Conservation (phyloP, 1,140 invertebrate species). For the Drosophila suzukii region DNA sequence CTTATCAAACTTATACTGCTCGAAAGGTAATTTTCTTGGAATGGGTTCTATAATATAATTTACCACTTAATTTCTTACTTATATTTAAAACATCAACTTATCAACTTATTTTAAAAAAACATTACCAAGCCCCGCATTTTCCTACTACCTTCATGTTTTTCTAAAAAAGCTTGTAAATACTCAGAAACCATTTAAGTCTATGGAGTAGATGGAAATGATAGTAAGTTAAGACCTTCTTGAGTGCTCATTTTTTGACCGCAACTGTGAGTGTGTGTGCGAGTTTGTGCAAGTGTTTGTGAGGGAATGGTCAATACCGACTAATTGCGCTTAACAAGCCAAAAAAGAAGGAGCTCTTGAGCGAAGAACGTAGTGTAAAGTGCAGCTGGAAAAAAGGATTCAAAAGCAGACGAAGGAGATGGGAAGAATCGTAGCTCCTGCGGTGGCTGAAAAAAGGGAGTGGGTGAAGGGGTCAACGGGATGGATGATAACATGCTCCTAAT, state of each 20-base stretch:
- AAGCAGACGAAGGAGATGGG: conserved; percentile 16
- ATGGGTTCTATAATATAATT: too few species aligned
- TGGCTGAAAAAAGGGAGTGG: neutral
- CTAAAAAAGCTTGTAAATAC: too few species aligned
- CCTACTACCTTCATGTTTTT: too few species aligned
- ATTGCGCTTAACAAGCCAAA: conserved; percentile 72
- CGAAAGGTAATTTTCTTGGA: too few species aligned
- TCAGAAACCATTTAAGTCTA: neutral
- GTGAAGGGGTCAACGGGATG: neutral
- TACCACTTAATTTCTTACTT: too few species aligned
- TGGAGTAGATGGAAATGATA: too few species aligned
- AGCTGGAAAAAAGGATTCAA: conserved; percentile 18
- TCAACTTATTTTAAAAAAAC: too few species aligned
- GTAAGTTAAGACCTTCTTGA: neutral
- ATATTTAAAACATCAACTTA: too few species aligned
- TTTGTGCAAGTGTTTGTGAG: conserved; percentile 27
- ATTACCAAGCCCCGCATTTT: too few species aligned
- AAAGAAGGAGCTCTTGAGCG: conserved; percentile 14
- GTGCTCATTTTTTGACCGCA: neutral
- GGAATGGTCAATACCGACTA: conserved; percentile 67
- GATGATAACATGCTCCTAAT: conserved; percentile 72
- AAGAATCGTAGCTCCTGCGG: conserved; percentile 30
- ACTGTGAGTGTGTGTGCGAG: conserved; percentile 8
- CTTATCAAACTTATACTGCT: too few species aligned
- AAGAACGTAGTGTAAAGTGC: conserved; percentile 46